Percentiles rank a stretch among this genome's conserved stretches.
phyloP scores from a whole-genome alignment of 2,888 invertebrate species.

The Actias luna region DNA sequence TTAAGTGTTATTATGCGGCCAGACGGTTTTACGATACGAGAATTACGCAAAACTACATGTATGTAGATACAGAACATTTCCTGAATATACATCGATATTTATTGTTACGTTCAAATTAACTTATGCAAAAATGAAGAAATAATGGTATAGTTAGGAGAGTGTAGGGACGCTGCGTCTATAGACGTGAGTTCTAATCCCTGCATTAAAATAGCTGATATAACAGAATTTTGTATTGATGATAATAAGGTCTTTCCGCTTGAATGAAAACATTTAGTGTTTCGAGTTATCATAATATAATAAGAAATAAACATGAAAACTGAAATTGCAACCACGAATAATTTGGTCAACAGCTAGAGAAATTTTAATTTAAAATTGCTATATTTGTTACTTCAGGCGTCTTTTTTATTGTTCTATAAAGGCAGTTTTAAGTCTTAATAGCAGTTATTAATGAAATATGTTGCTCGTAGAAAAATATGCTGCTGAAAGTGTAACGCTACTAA shows the following conservation, averaged over 20 bases:
- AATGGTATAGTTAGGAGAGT: no score
- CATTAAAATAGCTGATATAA: no score
- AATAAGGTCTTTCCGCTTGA: background rate
- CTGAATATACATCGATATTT: background rate
- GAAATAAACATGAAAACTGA: no score
- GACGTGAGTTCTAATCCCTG: no score
- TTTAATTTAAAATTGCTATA: background rate
- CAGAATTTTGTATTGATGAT: no score
- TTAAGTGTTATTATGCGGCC: background rate
- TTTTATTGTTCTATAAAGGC: background rate
- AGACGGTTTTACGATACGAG: background rate
- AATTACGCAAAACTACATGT: background rate
- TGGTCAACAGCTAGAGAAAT: background rate
- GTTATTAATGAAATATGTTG: background rate
- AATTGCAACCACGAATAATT: background rate
- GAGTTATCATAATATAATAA: background rate
- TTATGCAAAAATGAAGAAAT: no score
- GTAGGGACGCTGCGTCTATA: no score
- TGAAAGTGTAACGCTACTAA: no score
- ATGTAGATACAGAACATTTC: background rate
- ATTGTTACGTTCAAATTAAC: no score
- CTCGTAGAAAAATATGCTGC: background rate
- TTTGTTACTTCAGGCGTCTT: background rate
- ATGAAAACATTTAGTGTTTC: background rate
- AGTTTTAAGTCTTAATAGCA: background rate